Base-by-base conservation (phyloP, 1,140 invertebrate genomes). In the Radopholus similis region DNA sequence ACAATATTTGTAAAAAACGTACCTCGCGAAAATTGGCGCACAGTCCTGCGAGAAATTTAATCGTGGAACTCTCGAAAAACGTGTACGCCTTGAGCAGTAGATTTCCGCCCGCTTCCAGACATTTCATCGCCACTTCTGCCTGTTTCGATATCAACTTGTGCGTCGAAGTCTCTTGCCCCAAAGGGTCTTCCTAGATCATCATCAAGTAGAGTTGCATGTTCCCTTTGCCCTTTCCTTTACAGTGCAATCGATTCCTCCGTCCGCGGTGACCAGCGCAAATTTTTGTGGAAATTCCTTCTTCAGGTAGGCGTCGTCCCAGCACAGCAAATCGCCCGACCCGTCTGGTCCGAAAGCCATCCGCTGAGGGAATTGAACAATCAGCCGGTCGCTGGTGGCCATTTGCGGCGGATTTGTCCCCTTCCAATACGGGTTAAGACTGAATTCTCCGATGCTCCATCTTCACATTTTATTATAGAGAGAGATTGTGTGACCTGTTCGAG, bases 161-260 rank as follows among this genome's bases (percentile, higher is more conserved):
- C 47, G 54, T 55, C 4, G 28, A n/a, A 0, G 21, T 8, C 9
- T 65, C 53, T 8, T 53, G 63, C 28, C 28, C 9, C 23, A 34
- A 32, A 15, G 49, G 34, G 34, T 55, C 23, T 40, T 55, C 35
- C 53, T 56, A 30, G n/a, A 26, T 6, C 35, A 37, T 37, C 23
- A 9, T 26, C 32, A 4, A 11, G 26, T 5, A 15, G 4, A 63
- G 32, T 18, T 13, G 44, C 26, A 59, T 60, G 8, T 49, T 8
- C 57, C 15, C 63, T 72, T 4, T 9, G n/a, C 28, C 21, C 35
- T 1, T 6, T 6, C 34, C 21, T 67, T 68, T 42, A 79, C 74
- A n/a, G 54, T 57, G 28, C 69, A 74, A 47, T 80, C 72, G n/a
- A 77, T 49, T 26, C 72, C 69, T 8, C 77, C 75, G 72, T 77